These are phyloP conservation scores for Lepidurus apus DNA, from an alignment of 1,140 invertebrate genomes.

Conservation along the genomic window DNA sequence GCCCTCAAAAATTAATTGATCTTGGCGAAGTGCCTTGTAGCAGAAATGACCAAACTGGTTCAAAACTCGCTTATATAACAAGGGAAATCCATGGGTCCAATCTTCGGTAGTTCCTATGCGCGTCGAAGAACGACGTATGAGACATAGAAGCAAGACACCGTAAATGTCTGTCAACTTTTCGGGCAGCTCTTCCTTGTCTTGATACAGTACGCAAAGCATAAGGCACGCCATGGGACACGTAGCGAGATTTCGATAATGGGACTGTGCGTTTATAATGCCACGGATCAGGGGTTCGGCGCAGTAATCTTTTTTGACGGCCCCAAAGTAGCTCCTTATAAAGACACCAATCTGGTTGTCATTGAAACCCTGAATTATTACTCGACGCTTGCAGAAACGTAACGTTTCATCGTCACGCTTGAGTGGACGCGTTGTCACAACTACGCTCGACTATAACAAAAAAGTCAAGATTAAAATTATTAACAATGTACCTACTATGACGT, in stretches of 20 bases:
- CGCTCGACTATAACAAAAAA: neutral
- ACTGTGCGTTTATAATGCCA: conserved; percentile 36
- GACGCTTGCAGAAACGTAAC: conserved; percentile 32
- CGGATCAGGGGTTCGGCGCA: conserved; percentile 33
- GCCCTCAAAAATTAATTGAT: conserved; percentile 37
- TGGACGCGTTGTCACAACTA: conserved; percentile 38
- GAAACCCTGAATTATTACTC: conserved; percentile 38
- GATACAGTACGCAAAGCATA: conserved; percentile 39
- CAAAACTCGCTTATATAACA: conserved; percentile 33
- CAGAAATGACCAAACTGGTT: conserved; percentile 38
- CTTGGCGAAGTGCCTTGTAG: conserved; percentile 36
- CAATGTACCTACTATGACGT: neutral
- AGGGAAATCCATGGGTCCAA: neutral
- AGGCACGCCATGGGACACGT: conserved; percentile 38
- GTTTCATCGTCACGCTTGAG: conserved; percentile 33
- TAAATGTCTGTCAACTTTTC: conserved; percentile 30
- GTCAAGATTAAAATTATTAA: neutral
- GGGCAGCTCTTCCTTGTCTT: conserved; percentile 34
- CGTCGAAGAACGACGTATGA: conserved; percentile 24
- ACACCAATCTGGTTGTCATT: conserved; percentile 37
- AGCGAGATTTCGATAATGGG: conserved; percentile 36
- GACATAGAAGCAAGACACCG: conserved; percentile 27
- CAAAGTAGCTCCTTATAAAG: conserved; percentile 39
- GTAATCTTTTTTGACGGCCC: conserved; percentile 31
- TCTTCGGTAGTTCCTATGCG: conserved; percentile 1